phyloP scores from a whole-genome alignment of 2,797 vertebrate genomes.

The Erethizon dorsatum region DNA sequence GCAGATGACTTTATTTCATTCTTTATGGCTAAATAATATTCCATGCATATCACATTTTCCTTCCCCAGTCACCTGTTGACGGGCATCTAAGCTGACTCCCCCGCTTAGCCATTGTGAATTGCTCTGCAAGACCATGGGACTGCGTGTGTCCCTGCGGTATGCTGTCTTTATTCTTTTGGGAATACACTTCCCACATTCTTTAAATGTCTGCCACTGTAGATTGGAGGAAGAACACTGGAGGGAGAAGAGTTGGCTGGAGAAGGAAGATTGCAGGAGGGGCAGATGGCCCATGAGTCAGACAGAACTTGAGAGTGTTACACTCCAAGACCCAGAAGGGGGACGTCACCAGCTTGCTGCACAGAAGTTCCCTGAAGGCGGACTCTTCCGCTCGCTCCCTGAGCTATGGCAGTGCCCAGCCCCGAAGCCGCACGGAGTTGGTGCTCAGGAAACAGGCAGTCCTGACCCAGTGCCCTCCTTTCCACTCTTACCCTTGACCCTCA shows the following conservation, averaged over 20 bases:
- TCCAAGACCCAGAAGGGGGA: no score
- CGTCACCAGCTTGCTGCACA: fast-evolving
- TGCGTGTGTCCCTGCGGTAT: background rate
- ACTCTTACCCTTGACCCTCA: background rate
- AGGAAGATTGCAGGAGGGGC: background rate
- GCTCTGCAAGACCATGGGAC: background rate
- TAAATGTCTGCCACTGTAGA: background rate
- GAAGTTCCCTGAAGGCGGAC: no score
- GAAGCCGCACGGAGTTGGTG: background rate
- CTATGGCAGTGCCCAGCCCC: background rate
- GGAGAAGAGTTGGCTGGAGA: background rate
- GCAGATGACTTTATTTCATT: background rate
- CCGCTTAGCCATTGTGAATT: background rate
- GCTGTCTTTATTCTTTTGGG: background rate
- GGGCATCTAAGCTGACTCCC: no score
- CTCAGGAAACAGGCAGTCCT: background rate
- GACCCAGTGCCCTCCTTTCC: background rate
- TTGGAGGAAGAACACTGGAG: background rate
- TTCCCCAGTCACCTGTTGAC: background rate
- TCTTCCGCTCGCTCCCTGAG: background rate
- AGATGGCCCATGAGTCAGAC: background rate
- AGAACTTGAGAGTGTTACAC: background rate
- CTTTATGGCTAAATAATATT: background rate
- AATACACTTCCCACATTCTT: background rate
- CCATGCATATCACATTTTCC: background rate